Conservation (phyloP, 2,888 invertebrate species). For the Chaitophorus viminalis region DNA sequence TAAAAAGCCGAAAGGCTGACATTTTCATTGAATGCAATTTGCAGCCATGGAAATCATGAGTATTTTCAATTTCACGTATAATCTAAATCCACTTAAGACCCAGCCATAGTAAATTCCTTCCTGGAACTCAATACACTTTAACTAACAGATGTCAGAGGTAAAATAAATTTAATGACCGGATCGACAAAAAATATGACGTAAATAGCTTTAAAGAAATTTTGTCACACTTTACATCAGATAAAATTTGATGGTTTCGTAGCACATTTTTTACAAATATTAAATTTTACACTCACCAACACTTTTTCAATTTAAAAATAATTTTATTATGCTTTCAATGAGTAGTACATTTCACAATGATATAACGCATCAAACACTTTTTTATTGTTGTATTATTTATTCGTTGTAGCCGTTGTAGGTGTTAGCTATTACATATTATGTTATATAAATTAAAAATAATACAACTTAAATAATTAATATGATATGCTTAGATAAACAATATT, state of each 20-base stretch:
- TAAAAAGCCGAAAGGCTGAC: neutral
- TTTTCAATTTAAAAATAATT: neutral
- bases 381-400: neutral
- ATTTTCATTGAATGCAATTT: neutral
- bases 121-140: constrained; percentile 19
- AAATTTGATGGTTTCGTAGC: neutral
- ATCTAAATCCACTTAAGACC: constrained; percentile 9
- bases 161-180: constrained; percentile 51
- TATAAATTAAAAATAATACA: neutral
- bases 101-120: constrained; percentile 14
- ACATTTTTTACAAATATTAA: neutral
- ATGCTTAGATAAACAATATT: neutral
- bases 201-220: constrained; percentile 43
- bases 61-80: neutral
- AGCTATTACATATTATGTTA: neutral
- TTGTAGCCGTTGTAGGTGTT: neutral
- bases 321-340: neutral
- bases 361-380: neutral
- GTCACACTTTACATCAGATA: neutral
- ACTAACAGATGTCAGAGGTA: constrained; percentile 39
- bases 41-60: constrained; percentile 4
- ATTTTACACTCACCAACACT: neutral
- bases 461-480: neutral
- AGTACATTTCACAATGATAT: neutral
- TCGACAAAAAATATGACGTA: constrained; percentile 21